These are phyloP conservation scores for Podarcis siculus DNA, from an alignment of 2,797 vertebrate species.

Conservation along the genomic window DNA sequence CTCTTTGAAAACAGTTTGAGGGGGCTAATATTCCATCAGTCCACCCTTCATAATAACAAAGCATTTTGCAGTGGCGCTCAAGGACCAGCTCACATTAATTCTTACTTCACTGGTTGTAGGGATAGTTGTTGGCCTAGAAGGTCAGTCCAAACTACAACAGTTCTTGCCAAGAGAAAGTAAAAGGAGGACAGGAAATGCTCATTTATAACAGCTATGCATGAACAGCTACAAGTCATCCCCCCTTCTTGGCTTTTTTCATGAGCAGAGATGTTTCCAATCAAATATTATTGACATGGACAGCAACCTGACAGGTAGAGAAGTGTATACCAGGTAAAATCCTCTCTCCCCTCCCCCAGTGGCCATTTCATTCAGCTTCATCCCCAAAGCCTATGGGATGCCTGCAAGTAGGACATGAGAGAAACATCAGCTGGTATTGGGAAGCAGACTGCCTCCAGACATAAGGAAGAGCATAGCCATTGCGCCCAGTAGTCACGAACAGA, in stretches of 20 bases:
- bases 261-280: not conserved
- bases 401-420: too few species aligned
- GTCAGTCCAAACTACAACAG: not conserved
- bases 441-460: too few species aligned
- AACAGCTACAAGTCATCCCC: too few species aligned
- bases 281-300: not conserved
- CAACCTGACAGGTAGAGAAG: not conserved
- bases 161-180: not conserved
- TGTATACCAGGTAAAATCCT: not conserved
- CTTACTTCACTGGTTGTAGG: not conserved
- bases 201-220: not conserved
- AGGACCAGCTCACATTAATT: not conserved
- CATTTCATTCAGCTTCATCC: not conserved
- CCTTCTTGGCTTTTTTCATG: not conserved
- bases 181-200: constrained; percentile 10
- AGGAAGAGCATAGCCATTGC: too few species aligned
- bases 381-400: not conserved
- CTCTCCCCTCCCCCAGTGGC: not conserved
- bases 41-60: not conserved
- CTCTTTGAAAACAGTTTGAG: constrained; percentile 38
- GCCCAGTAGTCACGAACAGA: too few species aligned
- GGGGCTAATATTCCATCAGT: constrained; percentile 33
- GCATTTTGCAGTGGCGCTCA: constrained; percentile 16
- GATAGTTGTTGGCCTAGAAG: not conserved
- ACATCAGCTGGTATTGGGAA: too few species aligned